These are phyloP conservation scores for Merops nubicus DNA, from an alignment of 2,113 vertebrate genomes.

Conservation along the genomic window DNA sequence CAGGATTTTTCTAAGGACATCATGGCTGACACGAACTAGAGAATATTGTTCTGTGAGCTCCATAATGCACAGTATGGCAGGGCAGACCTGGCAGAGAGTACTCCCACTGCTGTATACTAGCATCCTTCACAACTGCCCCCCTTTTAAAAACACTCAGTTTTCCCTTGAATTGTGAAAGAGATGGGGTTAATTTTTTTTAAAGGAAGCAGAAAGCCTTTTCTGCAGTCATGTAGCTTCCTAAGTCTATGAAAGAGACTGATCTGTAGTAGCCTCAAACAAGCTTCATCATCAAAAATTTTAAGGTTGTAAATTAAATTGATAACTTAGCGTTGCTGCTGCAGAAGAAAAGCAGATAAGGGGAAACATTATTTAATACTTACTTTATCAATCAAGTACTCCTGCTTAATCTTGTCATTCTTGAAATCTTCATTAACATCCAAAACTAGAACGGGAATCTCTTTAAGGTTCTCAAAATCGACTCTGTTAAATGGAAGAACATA, in stretches of 20 bases:
- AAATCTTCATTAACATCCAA: constrained; percentile 86
- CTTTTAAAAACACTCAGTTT: neutral
- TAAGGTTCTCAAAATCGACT: constrained; percentile 82
- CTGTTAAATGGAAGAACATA: constrained; percentile 45
- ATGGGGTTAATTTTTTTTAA: neutral
- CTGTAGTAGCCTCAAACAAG: neutral
- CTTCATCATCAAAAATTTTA: neutral
- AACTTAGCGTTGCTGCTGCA: neutral
- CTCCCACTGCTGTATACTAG: neutral
- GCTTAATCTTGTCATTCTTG: constrained; percentile 83
- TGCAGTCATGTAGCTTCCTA: neutral
- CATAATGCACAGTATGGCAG: neutral
- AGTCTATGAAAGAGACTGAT: neutral
- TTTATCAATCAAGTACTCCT: constrained; percentile 78
- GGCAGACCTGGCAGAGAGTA: neutral
- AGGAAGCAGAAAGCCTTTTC: neutral
- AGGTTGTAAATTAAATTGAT: neutral
- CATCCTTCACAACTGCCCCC: neutral
- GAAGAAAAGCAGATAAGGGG: neutral
- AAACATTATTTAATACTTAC: constrained; percentile 19
- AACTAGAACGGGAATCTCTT: constrained; percentile 79
- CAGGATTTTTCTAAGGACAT: neutral
- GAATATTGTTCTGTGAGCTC: neutral
- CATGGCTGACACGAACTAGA: neutral
- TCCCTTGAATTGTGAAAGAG: neutral